Percentiles rank a stretch among this genome's conserved stretches.
phyloP scores from a whole-genome alignment of 1,140 invertebrate genomes.

The Parapsyche elsis region DNA sequence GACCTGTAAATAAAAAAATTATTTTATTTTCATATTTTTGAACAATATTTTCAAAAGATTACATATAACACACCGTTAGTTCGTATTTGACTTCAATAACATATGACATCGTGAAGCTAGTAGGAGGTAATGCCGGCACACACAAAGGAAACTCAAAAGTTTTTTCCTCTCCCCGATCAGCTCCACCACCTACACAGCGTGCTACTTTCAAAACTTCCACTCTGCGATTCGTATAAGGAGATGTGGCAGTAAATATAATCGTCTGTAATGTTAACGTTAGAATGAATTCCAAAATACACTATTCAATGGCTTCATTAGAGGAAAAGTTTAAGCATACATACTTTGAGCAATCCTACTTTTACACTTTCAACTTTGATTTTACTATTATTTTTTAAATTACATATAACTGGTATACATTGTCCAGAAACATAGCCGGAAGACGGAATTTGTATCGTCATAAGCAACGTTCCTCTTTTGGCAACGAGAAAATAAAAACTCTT shows the following conservation, averaged over 20 bases:
- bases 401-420: constrained; percentile 9
- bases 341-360: not conserved
- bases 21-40: not conserved
- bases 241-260: not conserved
- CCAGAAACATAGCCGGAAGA: constrained; percentile 8
- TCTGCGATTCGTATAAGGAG: not conserved
- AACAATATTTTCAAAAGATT: not conserved
- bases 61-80: not conserved
- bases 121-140: constrained; percentile 3
- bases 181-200: not conserved
- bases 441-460: not conserved
- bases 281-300: not conserved
- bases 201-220: not conserved
- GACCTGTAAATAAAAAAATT: not conserved
- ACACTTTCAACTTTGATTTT: constrained; percentile 1
- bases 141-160: not conserved
- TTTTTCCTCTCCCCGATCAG: not conserved
- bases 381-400: not conserved
- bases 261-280: not conserved
- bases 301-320: not conserved
- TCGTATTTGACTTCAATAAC: constrained; percentile 9
- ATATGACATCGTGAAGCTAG: not conserved
- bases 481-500: constrained; percentile 7
- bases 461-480: not conserved
- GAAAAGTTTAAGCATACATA: too few species aligned